These are phyloP conservation scores for Podarcis raffonei DNA, from an alignment of 2,113 vertebrate species.

Conservation along the genomic window DNA sequence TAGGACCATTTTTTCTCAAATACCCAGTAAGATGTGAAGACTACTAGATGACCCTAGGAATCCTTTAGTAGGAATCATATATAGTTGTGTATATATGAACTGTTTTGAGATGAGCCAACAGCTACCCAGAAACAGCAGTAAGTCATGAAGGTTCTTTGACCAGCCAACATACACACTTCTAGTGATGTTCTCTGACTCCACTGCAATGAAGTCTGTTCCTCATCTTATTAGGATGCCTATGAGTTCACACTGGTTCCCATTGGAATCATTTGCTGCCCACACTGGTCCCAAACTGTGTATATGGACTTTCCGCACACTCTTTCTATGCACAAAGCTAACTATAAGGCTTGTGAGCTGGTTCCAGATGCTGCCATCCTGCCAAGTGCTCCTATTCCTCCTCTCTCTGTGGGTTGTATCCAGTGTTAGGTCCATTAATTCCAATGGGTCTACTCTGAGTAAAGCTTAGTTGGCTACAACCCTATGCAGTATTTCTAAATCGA, in stretches of 20 bases:
- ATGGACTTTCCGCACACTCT: background rate
- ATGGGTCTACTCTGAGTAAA: too few relatives aligned
- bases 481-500: background rate
- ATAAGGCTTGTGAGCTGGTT: background rate
- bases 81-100: background rate
- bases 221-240: background rate
- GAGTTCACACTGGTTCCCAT: background rate
- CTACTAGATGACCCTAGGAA: background rate
- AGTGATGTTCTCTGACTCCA: background rate
- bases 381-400: background rate
- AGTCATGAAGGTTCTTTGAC: background rate
- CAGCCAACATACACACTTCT: background rate
- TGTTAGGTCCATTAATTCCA: too few relatives aligned
- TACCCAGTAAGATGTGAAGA: too few relatives aligned
- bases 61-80: background rate
- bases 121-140: background rate
- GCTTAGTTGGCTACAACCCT: too few relatives aligned
- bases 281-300: background rate
- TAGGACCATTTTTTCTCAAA: too few relatives aligned
- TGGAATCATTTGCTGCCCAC: background rate
- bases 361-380: background rate
- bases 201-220: background rate
- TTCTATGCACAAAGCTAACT: background rate
- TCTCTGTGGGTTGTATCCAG: background rate
- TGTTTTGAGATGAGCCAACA: background rate